Percentiles rank a stretch among this genome's conserved stretches.
These are phyloP conservation scores for Papilio gigon DNA, from an alignment of 2,888 invertebrate genomes.

Conservation along the genomic window DNA sequence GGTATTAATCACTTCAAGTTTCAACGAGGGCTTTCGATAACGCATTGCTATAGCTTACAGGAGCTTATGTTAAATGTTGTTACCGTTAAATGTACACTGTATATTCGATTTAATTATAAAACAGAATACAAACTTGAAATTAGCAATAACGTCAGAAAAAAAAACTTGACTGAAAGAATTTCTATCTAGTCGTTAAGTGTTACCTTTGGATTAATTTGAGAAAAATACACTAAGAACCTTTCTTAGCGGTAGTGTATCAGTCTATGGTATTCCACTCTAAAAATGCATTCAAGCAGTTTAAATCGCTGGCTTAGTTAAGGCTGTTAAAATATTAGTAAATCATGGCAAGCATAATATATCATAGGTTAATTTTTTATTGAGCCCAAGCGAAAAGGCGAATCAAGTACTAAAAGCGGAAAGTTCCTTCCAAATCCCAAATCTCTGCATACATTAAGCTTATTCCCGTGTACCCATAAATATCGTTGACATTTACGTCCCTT, in stretches of 20 bases:
- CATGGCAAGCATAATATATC: not conserved
- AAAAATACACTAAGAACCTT: not conserved
- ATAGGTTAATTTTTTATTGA: not conserved
- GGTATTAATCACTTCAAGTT: constrained; percentile 11
- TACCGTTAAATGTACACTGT: not conserved
- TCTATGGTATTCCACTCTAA: too few relatives aligned
- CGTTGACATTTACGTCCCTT: constrained; percentile 31
- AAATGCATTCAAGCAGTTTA: not conserved
- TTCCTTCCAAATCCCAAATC: constrained; percentile 17
- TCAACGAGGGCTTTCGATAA: constrained; percentile 17
- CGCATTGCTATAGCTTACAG: not conserved
- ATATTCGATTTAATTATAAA: not conserved
- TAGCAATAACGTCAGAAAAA: too few relatives aligned
- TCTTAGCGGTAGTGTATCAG: too few relatives aligned
- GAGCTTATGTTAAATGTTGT: not conserved
- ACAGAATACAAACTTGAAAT: not conserved
- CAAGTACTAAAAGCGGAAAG: constrained; percentile 17
- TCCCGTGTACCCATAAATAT: constrained; percentile 31
- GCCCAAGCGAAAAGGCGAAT: constrained; percentile 10
- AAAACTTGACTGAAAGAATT: too few relatives aligned
- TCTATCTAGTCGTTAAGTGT: too few relatives aligned
- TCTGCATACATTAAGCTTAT: constrained; percentile 33
- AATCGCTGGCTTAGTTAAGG: not conserved
- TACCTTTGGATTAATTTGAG: too few relatives aligned
- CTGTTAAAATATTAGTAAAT: not conserved